These are phyloP conservation scores for Martes flavigula DNA, from an alignment of 2,797 vertebrate species.

Conservation along the genomic window DNA sequence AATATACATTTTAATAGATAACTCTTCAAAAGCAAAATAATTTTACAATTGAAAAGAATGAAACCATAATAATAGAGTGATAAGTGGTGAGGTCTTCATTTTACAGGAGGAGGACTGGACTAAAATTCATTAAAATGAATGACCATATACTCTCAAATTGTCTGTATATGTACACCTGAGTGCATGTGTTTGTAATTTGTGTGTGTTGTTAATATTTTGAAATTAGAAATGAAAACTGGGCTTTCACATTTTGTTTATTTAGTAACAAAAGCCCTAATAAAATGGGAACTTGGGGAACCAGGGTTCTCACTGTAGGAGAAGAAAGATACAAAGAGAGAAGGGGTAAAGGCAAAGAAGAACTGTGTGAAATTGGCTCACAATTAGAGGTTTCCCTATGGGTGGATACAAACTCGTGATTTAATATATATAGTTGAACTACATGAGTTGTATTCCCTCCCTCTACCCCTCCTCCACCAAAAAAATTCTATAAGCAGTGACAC, in stretches of 20 bases:
- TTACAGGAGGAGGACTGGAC: neutral
- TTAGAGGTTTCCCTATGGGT: neutral
- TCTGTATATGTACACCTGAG: neutral
- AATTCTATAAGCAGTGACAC: neutral
- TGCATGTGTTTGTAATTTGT: neutral
- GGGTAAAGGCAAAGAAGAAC: neutral
- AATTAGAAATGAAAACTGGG: neutral
- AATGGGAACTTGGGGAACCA: neutral
- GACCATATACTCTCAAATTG: neutral
- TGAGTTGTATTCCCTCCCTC: neutral
- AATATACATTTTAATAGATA: neutral
- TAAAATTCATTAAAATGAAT: neutral
- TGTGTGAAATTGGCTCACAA: neutral
- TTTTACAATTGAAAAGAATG: neutral
- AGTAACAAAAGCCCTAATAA: neutral
- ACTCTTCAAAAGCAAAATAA: neutral
- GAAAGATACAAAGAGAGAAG: neutral
- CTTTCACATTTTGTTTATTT: neutral
- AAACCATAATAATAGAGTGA: neutral
- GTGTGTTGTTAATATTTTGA: neutral
- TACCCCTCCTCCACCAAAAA: neutral
- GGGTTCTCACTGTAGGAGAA: neutral
- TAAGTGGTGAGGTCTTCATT: neutral
- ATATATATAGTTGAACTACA: neutral
- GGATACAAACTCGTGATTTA: neutral